Base-by-base conservation (phyloP, 2,797 vertebrate genomes). In the Aulostomus chinensis region DNA sequence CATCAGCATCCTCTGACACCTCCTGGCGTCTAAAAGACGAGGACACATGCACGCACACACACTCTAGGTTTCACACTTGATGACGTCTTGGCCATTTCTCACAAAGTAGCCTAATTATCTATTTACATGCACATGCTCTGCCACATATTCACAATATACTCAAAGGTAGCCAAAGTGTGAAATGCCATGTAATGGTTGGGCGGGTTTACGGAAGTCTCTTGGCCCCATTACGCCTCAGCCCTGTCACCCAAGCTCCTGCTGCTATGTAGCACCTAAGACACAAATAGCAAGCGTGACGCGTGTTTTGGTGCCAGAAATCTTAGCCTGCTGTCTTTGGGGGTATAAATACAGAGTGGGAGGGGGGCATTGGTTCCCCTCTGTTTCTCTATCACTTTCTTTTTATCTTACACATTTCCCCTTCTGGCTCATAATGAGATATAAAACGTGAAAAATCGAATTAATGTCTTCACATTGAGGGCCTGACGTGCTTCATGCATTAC, bases 231-330 rank as follows among this genome's bases (percentile, higher is more conserved):
- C 62, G 73, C 85, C 42, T 75, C 76, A 35, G 58, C 7, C 41
- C 59, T 63, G 89, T 86, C 83, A 89, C 77, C 79, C 81, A 68
- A 89, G 83, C 76, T 87, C 42, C 67, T 58, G 22, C 1, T 58
- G 90, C 89, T 88, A 92, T 91, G 90, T 30, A 84, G 68, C 86
- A 72, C 84, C 64, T 74, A 78, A 53, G 83, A 85, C 81, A 56
- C 68, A 90, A 90, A 91, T 73, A 92, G 88, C 55, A 88, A 76
- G 84, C 65, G 86, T 91, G 90, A 87, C 75, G 87, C 82, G 73
- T 67, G 79, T 90, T 89, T 70, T 88, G 87, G 87, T 93, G 90
- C 91, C 92, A 93, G 49, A 91, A 94, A 93, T 93, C 91, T 89
- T 91, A 93, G 72, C 87, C 81, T 28, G 70, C 64, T 75, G 73